Evolutionary conservation across 2,888 invertebrate species (phyloP).

Genomic region (Crioceris asparagi): DNA sequence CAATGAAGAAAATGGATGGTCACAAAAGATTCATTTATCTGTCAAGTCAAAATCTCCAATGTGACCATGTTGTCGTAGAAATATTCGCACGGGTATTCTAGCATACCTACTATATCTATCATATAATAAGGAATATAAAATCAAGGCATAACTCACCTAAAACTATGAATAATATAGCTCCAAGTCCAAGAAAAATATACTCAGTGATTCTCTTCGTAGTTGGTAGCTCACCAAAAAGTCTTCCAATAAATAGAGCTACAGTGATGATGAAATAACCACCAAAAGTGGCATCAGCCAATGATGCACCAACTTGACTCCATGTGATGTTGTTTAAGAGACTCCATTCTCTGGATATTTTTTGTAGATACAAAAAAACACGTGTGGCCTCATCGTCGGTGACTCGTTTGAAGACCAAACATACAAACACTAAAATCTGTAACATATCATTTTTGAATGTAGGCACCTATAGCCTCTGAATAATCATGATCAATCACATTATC

Average conservation of each 20-base stretch:
- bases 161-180: slow-evolving; percentile 56
- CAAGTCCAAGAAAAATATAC: slow-evolving; percentile 57
- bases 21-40: too few relatives aligned
- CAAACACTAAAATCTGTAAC: slow-evolving; percentile 52
- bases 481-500: too few relatives aligned
- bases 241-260: slow-evolving; percentile 53
- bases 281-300: slow-evolving; percentile 55
- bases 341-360: slow-evolving; percentile 66
- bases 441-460: not conserved
- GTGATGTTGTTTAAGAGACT: slow-evolving; percentile 62
- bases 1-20: too few relatives aligned
- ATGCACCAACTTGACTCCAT: slow-evolving; percentile 59
- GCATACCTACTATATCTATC: too few relatives aligned
- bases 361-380: slow-evolving; percentile 54
- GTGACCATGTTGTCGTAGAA: too few relatives aligned
- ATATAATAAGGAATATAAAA: too few relatives aligned
- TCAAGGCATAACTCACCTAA: slow-evolving; percentile 41
- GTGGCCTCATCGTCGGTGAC: slow-evolving; percentile 64
- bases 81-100: too few relatives aligned
- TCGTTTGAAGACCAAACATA: slow-evolving; percentile 57
- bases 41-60: too few relatives aligned
- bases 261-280: slow-evolving; percentile 63
- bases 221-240: slow-evolving; percentile 54
- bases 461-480: too few relatives aligned
- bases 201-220: slow-evolving; percentile 52